Base-by-base conservation (phyloP, 2,113 vertebrate genomes). In the Carassius carassius region DNA sequence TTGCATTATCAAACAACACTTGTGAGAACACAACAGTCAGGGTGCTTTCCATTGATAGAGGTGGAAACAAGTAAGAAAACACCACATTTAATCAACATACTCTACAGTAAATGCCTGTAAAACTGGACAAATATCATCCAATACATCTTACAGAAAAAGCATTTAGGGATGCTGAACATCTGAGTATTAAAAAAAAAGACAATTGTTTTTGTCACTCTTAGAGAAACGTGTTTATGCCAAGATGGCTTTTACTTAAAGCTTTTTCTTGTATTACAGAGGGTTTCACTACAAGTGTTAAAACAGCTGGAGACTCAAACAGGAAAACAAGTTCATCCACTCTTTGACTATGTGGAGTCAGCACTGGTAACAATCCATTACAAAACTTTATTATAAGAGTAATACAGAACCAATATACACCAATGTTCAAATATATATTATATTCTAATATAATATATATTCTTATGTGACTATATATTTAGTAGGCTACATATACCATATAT, bases 321-420 rank as follows among this genome's bases (percentile, higher is more conserved):
- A 19, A 93, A 87, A 85, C 91, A 83, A 79, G 88, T 94, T 78
- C 88, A 94, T 84, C 88, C 94, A 85, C 89, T 95, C 41, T 95
- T 95, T 87, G 93, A 95, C 85, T 95, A 70, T 95, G 94, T 86
- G 94, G 94, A 41, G 94, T 95, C 56, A 95, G 94, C 90, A 95
- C 93, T 92, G 94, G 94, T 95, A 78, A 90, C 12, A n/a, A 37
- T 35, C 19, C 17, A 35, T 2, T 3, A 78, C 32, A 60, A 12
- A 78, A 37, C 35, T 37, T 37, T 37, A 37, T 37, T 37, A 37
- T 37, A 37, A 37, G 5, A 37, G 35, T 37, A 37, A 37, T 37
- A 37, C 35, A 37, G 35, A 37, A 37, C 35, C 1, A 29, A 37
- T 37, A 37, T 37, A 37, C 35, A 37, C 35, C 5, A 37, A 37